Percentiles rank a stretch among this genome's conserved stretches.
Conservation (phyloP, 2,113 vertebrate species). For the Pungitius pungitius region DNA sequence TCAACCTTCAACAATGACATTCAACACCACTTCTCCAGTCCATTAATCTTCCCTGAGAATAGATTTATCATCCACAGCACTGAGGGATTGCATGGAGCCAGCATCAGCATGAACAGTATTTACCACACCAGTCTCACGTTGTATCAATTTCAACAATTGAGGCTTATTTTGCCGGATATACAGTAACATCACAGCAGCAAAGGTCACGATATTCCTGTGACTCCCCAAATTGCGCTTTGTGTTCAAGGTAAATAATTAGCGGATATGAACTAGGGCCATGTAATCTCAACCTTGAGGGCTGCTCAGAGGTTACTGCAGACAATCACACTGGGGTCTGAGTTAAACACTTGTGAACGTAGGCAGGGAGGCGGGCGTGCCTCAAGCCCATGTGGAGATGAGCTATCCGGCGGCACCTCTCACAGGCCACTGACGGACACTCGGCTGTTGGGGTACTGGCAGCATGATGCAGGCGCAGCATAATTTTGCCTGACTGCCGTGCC, state of each 20-base stretch:
- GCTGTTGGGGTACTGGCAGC: constrained; percentile 87
- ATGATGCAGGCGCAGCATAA: constrained; percentile 89
- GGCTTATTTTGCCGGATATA: constrained; percentile 32
- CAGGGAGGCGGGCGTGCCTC: constrained; percentile 43
- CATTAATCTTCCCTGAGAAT: constrained; percentile 80
- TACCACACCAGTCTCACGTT: constrained; percentile 54
- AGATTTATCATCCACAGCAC: constrained; percentile 74
- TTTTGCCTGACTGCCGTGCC: constrained; percentile 91
- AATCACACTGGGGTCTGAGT: constrained; percentile 47
- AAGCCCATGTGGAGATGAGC: constrained; percentile 51
- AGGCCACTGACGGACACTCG: constrained; percentile 84
- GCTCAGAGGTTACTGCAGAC: constrained; percentile 50
- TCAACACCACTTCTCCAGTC: constrained; percentile 76
- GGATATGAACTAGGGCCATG: constrained; percentile 33
- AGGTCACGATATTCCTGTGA: constrained; percentile 31
- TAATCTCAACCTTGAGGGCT: constrained; percentile 44
- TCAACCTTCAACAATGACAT: constrained; percentile 82
- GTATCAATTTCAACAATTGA: constrained; percentile 69
- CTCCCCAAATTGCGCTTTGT: constrained; percentile 16
- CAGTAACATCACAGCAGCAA: constrained; percentile 39
- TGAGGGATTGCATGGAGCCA: constrained; percentile 64
- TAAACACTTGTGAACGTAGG: constrained; percentile 50
- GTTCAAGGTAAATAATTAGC: constrained; percentile 45
- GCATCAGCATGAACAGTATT: constrained; percentile 62
- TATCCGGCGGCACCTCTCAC: constrained; percentile 63